These are phyloP conservation scores for Chloroceryle inda DNA, from an alignment of 2,797 vertebrate genomes.

Conservation along the genomic window DNA sequence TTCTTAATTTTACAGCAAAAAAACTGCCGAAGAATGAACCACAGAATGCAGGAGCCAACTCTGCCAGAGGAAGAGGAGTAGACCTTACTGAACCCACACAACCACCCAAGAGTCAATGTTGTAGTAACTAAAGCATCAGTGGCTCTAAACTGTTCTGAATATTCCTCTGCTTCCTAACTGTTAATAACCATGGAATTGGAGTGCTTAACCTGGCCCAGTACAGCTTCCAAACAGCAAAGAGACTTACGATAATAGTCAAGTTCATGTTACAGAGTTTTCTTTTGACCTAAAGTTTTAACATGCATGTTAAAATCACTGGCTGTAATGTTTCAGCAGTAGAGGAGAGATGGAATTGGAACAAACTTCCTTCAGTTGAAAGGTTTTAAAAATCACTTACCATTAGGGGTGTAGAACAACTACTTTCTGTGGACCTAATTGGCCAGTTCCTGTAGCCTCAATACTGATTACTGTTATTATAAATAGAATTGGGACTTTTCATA, in stretches of 20 bases:
- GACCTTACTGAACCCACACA: conserved; percentile 96
- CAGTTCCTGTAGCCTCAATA: conserved; percentile 70
- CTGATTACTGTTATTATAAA: conserved; percentile 67
- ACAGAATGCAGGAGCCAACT: conserved; percentile 86
- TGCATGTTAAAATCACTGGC: conserved; percentile 91
- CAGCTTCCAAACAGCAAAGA: conserved; percentile 90
- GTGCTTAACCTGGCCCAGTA: conserved; percentile 86
- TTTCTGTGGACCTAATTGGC: conserved; percentile 68
- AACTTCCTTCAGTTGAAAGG: conserved; percentile 69
- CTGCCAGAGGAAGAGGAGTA: conserved; percentile 92
- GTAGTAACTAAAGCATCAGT: conserved; percentile 90
- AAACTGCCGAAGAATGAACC: conserved; percentile 97
- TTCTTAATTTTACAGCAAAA: conserved; percentile 87
- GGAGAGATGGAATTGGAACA: conserved; percentile 65
- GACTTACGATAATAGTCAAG: conserved; percentile 91
- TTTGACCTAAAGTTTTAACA: conserved; percentile 84
- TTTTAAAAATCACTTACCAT: conserved; percentile 56
- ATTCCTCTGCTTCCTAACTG: conserved; percentile 84
- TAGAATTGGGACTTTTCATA: conserved; percentile 64
- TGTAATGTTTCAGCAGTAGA: conserved; percentile 76
- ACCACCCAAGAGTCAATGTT: conserved; percentile 92
- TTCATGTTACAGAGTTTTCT: conserved; percentile 93
- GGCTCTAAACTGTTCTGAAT: conserved; percentile 80
- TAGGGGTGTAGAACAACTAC: conserved; percentile 61
- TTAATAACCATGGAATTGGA: conserved; percentile 89